Evolutionary conservation across 2,797 vertebrate species (phyloP).

Genomic region (Euthynnus affinis): DNA sequence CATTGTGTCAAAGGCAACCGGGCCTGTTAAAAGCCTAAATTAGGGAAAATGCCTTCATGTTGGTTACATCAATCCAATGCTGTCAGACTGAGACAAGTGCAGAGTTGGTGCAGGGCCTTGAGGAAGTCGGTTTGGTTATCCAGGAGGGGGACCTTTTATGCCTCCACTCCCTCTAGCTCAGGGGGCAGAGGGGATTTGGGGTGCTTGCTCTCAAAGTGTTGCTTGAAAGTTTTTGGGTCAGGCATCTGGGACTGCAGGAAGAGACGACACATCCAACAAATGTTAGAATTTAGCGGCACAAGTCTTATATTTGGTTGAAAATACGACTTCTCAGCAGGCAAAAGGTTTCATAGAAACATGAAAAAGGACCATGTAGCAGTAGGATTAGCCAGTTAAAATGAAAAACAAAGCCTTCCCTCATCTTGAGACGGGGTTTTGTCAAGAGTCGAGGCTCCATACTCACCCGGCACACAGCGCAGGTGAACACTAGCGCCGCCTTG

Average conservation of each 20-base stretch:
- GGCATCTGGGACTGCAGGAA: constrained; percentile 94
- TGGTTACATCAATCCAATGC: constrained; percentile 60
- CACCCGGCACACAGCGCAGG: constrained; percentile 86
- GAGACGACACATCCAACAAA: constrained; percentile 21
- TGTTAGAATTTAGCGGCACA: background rate
- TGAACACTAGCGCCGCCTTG: constrained; percentile 94
- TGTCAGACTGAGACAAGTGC: constrained; percentile 62
- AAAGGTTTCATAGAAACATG: background rate
- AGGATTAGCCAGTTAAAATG: background rate
- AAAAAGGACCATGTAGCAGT: background rate
- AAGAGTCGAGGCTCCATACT: constrained; percentile 14
- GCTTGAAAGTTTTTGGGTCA: constrained; percentile 98
- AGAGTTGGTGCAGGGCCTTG: constrained; percentile 59
- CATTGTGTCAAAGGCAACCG: constrained; percentile 54
- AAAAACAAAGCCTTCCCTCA: background rate
- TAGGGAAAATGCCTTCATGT: constrained; percentile 42
- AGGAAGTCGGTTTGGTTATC: constrained; percentile 52
- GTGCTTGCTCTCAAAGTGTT: constrained; percentile 98
- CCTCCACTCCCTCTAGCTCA: constrained; percentile 93
- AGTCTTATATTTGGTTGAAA: background rate
- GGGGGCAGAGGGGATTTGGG: constrained; percentile 95
- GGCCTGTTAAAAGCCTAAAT: constrained; percentile 48
- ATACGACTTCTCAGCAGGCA: background rate
- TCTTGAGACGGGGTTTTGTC: background rate
- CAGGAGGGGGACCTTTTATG: constrained; percentile 79